These are phyloP conservation scores for Pantherophis guttatus DNA, from an alignment of 2,113 vertebrate genomes.

Conservation along the genomic window DNA sequence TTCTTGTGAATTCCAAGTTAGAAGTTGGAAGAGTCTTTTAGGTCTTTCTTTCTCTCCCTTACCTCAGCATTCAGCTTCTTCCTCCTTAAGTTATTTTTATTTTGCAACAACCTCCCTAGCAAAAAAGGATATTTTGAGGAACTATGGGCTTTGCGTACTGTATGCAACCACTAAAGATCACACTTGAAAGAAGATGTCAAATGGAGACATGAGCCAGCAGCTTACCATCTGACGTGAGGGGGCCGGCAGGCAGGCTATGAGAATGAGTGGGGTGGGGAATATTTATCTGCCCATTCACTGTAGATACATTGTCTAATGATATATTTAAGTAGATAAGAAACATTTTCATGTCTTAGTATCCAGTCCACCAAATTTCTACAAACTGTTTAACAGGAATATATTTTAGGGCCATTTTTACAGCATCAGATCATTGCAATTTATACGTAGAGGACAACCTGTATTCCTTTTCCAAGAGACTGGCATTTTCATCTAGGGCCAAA, in stretches of 20 bases:
- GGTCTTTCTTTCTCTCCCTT: neutral
- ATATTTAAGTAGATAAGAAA: neutral
- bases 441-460: neutral
- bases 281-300: neutral
- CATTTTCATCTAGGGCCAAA: neutral
- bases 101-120: neutral
- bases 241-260: neutral
- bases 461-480: neutral
- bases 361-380: neutral
- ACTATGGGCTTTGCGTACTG: neutral
- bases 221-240: neutral
- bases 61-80: neutral
- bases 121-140: neutral
- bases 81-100: neutral
- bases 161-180: neutral
- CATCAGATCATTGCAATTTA: neutral
- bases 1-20: neutral
- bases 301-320: neutral
- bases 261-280: neutral
- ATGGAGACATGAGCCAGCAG: neutral
- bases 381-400: neutral
- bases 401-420: neutral
- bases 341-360: neutral
- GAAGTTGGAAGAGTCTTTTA: neutral
- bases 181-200: neutral